A percentile compares a stretch with the other conserved stretches of the same genome.
Conservation (phyloP, 2,888 invertebrate genomes). For the Rotaria magnacalcarata region DNA sequence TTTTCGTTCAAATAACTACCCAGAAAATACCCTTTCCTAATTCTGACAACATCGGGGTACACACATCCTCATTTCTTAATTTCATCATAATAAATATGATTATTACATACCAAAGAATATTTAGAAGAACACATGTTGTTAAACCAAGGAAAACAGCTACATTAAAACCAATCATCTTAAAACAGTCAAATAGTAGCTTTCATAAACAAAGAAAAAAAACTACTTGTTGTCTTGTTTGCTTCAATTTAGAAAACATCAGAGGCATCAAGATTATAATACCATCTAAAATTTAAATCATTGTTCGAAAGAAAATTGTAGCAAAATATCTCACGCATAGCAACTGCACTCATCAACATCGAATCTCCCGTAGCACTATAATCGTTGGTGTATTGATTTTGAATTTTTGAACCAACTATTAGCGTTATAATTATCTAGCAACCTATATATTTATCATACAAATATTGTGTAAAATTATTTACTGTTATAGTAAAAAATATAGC, state of each 20-base stretch:
- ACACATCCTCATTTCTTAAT: too few species aligned
- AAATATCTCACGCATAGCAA: conserved; percentile 52
- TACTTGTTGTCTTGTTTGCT: conserved; percentile 51
- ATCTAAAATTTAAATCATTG: conserved; percentile 49
- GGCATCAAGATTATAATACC: conserved; percentile 57
- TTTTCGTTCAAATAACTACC: too few species aligned
- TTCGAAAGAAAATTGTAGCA: too few species aligned
- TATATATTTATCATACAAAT: too few species aligned
- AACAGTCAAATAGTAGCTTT: too few species aligned
- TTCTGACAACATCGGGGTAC: too few species aligned
- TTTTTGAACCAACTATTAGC: conserved; percentile 54
- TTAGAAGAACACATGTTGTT: conserved; percentile 50
- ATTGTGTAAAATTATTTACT: conserved; percentile 50
- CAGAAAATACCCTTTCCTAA: too few species aligned
- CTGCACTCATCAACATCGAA: conserved; percentile 58
- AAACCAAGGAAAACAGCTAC: conserved; percentile 49
- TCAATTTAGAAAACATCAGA: conserved; percentile 54
- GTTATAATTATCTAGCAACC: conserved; percentile 53
- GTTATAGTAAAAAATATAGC: conserved; percentile 55
- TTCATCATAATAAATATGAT: too few species aligned
- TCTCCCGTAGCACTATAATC: conserved; percentile 53
- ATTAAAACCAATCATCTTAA: conserved; percentile 50
- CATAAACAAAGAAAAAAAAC: too few species aligned
- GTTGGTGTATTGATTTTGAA: conserved; percentile 52
- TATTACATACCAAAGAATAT: conserved; percentile 52